These are phyloP conservation scores for Rotaria macrura DNA, from an alignment of 2,888 invertebrate genomes.

Conservation along the genomic window DNA sequence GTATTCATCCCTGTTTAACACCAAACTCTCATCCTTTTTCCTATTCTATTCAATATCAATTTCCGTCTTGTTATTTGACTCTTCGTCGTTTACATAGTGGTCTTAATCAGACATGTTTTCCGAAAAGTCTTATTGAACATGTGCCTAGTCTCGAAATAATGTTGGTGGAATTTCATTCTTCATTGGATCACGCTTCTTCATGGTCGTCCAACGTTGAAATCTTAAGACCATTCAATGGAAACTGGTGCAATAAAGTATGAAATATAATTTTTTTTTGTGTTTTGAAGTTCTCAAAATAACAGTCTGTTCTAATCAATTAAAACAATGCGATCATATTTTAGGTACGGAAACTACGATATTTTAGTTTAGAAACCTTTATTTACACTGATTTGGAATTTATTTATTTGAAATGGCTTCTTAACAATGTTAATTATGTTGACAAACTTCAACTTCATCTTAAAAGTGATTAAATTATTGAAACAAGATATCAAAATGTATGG, in stretches of 20 bases:
- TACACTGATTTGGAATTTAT: not conserved
- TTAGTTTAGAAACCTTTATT: not conserved
- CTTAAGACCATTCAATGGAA: not conserved
- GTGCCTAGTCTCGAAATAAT: not conserved
- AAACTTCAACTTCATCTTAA: not conserved
- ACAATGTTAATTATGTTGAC: not conserved
- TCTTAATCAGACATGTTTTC: not conserved
- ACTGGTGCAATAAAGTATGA: not conserved
- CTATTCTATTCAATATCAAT: not conserved
- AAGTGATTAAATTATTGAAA: not conserved
- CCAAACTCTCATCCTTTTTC: not conserved
- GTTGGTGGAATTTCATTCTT: not conserved
- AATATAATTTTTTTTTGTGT: no score
- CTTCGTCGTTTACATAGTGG: not conserved
- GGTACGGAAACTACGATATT: not conserved
- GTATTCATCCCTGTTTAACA: no score
- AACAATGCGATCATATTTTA: not conserved
- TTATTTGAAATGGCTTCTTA: not conserved
- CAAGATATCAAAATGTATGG: not conserved
- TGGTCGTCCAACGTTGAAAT: not conserved
- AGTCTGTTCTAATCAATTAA: not conserved
- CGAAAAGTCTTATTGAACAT: not conserved
- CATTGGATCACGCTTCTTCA: not conserved
- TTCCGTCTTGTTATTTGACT: not conserved
- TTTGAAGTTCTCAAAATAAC: not conserved